Base-by-base conservation (phyloP, 2,113 vertebrate species). In the Redunca redunca region DNA sequence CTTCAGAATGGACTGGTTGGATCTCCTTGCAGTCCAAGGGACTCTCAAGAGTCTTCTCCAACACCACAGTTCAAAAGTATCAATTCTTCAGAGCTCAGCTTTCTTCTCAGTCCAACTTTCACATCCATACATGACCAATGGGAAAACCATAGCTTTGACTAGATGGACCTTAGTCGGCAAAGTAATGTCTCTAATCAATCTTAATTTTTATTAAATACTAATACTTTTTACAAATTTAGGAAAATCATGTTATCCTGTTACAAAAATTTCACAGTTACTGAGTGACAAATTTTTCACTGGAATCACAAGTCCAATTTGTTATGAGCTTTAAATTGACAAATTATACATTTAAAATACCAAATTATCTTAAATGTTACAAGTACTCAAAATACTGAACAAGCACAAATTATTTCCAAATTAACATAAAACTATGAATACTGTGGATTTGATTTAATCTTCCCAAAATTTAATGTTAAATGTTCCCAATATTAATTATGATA, bases 121-220 rank as follows among this genome's bases (percentile, higher is more conserved):
- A 40, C 3, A 40, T 40, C 40, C 40, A 40, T 40, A 40, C 40
- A 40, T 40, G 40, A 40, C 40, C 40, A 40, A 3, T 40, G 40
- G 40, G 40, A 40, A 40, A 40, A 40, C 40, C 40, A 40, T 40
- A 40, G 40, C 40, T 40, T 40, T 40, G 40, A 40, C 40, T 40
- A 40, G 40, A 40, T 40, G 40, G 40, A 40, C 40, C 40, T 40
- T 40, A 40, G 40, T 40, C 40, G 40, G 40, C 40, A 40, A 40
- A 40, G 40, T 40, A 40, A 40, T 40, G 40, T 40, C 40, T 40
- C 40, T 40, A 40, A 40, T 78, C 53, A 46, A 71, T 85, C 7
- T 86, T 92, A 95, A 88, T 60, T 48, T 90, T 64, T 23, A 84
- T 93, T 78, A 95, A 96, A 81, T 96, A 58, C 2, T 21, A 95